These are phyloP conservation scores for Mastacembelus armatus DNA, from an alignment of 2,797 vertebrate genomes.

Conservation along the genomic window DNA sequence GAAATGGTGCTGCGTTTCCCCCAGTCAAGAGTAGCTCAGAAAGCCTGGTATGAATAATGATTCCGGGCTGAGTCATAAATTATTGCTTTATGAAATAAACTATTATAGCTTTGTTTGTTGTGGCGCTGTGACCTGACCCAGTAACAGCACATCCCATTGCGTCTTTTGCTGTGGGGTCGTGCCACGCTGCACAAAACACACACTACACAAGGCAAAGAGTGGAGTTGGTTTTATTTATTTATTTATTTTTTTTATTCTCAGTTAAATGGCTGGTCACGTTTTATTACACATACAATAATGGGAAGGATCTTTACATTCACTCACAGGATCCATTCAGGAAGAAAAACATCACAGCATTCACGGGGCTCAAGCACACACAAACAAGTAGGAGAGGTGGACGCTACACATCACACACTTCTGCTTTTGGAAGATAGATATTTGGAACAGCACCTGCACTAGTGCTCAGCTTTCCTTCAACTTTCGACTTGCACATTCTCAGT, in stretches of 20 bases:
- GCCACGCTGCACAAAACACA: conserved; percentile 12
- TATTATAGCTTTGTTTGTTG: not conserved
- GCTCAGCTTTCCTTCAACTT: conserved; percentile 44
- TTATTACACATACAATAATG: conserved; percentile 74
- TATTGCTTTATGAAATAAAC: conserved; percentile 3
- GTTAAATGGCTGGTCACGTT: conserved; percentile 82
- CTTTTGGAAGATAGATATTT: conserved; percentile 42
- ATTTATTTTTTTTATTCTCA: conserved; percentile 76
- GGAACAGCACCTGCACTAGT: conserved; percentile 33
- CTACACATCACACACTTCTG: conserved; percentile 46
- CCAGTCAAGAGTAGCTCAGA: not conserved
- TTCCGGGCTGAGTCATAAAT: conserved; percentile 15
- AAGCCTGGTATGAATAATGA: conserved; percentile 21
- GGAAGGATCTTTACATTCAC: conserved; percentile 78
- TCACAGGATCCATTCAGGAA: conserved; percentile 63
- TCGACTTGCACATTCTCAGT: conserved; percentile 36
- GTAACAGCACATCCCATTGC: not conserved
- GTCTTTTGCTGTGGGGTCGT: not conserved
- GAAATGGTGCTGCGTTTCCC: conserved; percentile 18
- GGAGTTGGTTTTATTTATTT: conserved; percentile 53
- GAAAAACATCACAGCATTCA: conserved; percentile 52
- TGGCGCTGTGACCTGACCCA: conserved; percentile 19
- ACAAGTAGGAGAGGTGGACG: conserved; percentile 35
- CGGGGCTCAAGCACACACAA: conserved; percentile 57
- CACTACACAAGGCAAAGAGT: conserved; percentile 9